Base-by-base conservation (phyloP, 2,797 vertebrate genomes). In the Chrysocyon brachyurus region DNA sequence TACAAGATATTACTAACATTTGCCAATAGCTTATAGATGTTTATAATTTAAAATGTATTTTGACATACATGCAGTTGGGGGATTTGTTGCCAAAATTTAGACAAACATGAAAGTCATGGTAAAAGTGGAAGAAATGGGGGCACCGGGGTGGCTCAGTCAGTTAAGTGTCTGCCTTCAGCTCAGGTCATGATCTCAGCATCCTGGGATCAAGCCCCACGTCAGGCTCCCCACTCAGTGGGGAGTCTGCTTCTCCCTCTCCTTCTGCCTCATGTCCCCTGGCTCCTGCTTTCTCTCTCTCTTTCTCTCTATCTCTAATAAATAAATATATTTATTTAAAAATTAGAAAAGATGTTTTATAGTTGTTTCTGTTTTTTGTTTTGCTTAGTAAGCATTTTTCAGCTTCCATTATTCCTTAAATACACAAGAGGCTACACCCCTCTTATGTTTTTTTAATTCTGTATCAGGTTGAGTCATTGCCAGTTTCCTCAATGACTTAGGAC, bases 321-420 rank as follows among this genome's bases (percentile, higher is more conserved):
- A n/a, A n/a, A 66, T 46, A 66, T 66, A 15, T n/a, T 57, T 64
- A 6, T n/a, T 66, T 4, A 66, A 95, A 91, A 75, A 95, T 85
- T 97, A 66, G 90, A 93, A 68, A 90, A 91, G 52, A 63, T 5
- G 31, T 64, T 61, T 66, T 68, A 77, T 64, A 33, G 19, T 81
- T 40, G 1, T 15, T 78, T 90, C 33, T 77, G 36, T 61, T 54
- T 40, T 66, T 36, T 88, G 96, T 57, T 95, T 95, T 70, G 21
- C 72, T 97, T 59, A 6, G 94, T 97, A 96, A 97, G 63, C 85
- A 33, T 96, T 93, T 92, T 94, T 84, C 78, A 97, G 77, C 26
- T 63, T 89, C 77, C 28, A 14, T 28, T 61, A 28, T 91, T 33
- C 81, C 96, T 98, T 85, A 90, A 96, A 95, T 87, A 81, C 96